These are phyloP conservation scores for Leucophora obtusa DNA, from an alignment of 2,888 invertebrate genomes.

Conservation along the genomic window DNA sequence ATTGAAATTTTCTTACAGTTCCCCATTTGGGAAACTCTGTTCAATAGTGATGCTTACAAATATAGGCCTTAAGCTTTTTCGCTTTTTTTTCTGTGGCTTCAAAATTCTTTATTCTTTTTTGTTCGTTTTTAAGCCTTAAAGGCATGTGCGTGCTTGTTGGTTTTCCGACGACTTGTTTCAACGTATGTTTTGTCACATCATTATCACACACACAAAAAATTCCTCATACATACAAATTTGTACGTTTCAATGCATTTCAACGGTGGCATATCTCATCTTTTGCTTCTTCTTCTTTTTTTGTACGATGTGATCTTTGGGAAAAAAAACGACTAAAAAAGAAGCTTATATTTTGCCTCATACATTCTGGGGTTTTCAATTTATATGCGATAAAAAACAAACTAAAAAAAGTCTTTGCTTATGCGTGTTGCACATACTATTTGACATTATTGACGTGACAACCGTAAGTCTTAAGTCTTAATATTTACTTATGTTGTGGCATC, in stretches of 20 bases:
- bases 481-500: slow-evolving; percentile 59
- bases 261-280: slow-evolving; percentile 52
- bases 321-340: neutral
- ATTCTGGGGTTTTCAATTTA: slow-evolving; percentile 38
- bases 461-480: slow-evolving; percentile 58
- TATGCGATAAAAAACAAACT: slow-evolving; percentile 31
- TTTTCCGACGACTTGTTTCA: slow-evolving; percentile 48
- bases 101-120: slow-evolving; percentile 10
- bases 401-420: slow-evolving; percentile 28
- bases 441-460: slow-evolving; percentile 63
- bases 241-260: slow-evolving; percentile 48
- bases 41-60: slow-evolving; percentile 1
- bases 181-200: slow-evolving; percentile 64
- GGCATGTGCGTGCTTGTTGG: slow-evolving; percentile 46
- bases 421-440: slow-evolving; percentile 62
- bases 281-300: neutral
- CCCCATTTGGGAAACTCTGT: slow-evolving; percentile 17
- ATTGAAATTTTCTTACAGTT: neutral
- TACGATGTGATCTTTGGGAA: neutral
- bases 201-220: slow-evolving; percentile 54
- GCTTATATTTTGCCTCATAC: slow-evolving; percentile 28
- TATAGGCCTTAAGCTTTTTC: slow-evolving; percentile 19
- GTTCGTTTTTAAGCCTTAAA: slow-evolving; percentile 37
- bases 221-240: slow-evolving; percentile 12
- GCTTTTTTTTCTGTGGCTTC: slow-evolving; percentile 38